phyloP scores from a whole-genome alignment of 2,797 vertebrate species.

The Naso thynnoides region DNA sequence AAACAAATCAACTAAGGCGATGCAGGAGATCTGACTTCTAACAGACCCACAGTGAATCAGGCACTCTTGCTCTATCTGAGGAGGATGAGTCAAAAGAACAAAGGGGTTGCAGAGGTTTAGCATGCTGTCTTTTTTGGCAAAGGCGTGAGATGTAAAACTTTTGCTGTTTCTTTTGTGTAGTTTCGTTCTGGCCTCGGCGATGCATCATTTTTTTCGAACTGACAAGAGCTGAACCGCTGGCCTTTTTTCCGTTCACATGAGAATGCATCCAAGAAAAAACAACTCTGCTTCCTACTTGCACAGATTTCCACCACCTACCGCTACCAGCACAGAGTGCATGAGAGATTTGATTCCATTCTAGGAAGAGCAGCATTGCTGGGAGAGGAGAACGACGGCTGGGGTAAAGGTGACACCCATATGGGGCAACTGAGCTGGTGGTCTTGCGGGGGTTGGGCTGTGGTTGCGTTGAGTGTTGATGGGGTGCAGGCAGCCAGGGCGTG shows the following conservation, averaged over 20 bases:
- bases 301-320: slow-evolving; percentile 65
- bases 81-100: slow-evolving; percentile 80
- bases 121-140: slow-evolving; percentile 79
- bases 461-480: slow-evolving; percentile 55
- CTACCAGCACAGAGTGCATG: slow-evolving; percentile 34
- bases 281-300: slow-evolving; percentile 69
- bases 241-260: slow-evolving; percentile 65
- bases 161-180: slow-evolving; percentile 66
- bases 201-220: slow-evolving; percentile 75
- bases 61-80: slow-evolving; percentile 74
- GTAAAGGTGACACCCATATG: slow-evolving; percentile 74
- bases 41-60: slow-evolving; percentile 75
- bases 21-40: slow-evolving; percentile 79
- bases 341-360: slow-evolving; percentile 70
- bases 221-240: slow-evolving; percentile 78
- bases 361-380: slow-evolving; percentile 54
- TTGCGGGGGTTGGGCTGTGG: slow-evolving; percentile 48
- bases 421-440: slow-evolving; percentile 65
- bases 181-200: slow-evolving; percentile 72
- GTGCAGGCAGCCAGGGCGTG: slow-evolving; percentile 40
- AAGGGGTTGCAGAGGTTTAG: slow-evolving; percentile 78
- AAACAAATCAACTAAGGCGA: slow-evolving; percentile 76
- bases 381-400: slow-evolving; percentile 37
- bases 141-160: slow-evolving; percentile 75
- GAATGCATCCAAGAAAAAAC: slow-evolving; percentile 46